phyloP scores from a whole-genome alignment of 2,797 vertebrate species.

The Kryptolebias ocellatus region DNA sequence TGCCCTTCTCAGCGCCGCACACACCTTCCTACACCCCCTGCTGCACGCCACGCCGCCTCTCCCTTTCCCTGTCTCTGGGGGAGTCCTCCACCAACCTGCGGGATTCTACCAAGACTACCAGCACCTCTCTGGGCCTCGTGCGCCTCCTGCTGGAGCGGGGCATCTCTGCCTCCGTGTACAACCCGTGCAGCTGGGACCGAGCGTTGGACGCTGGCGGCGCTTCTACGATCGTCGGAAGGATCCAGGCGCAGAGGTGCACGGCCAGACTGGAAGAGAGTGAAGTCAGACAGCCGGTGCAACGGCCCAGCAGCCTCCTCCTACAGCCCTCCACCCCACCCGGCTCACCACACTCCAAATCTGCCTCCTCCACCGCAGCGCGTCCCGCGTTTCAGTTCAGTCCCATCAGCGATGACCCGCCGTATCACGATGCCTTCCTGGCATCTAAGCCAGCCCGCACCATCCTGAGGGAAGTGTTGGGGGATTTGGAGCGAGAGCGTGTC shows the following conservation, averaged over 20 bases:
- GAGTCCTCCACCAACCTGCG: conserved; percentile 96
- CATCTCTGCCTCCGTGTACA: conserved; percentile 93
- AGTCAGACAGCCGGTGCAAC: conserved; percentile 11
- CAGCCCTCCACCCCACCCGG: conserved; percentile 88
- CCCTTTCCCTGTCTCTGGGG: conserved; percentile 89
- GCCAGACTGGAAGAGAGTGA: conserved; percentile 4
- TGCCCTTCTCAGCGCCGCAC: conserved; percentile 77
- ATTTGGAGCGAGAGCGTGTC: conserved; percentile 81
- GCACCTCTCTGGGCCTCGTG: conserved; percentile 94
- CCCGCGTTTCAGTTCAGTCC: conserved; percentile 90
- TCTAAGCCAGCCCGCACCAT: conserved; percentile 96
- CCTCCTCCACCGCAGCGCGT: conserved; percentile 68
- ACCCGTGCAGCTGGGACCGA: conserved; percentile 92
- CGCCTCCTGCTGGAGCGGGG: conserved; percentile 91
- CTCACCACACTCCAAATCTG: conserved; percentile 81
- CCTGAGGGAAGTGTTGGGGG: conserved; percentile 89
- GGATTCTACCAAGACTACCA: conserved; percentile 96
- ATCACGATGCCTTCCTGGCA: conserved; percentile 93
- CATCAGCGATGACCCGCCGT: conserved; percentile 79
- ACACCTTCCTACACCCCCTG: conserved; percentile 91
- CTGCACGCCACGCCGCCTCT: conserved; percentile 93
- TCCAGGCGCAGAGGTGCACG: background rate
- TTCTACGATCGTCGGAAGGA: conserved; percentile 53
- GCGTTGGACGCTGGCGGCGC: conserved; percentile 67
- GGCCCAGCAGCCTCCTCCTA: conserved; percentile 57